Evolutionary conservation across 2,797 vertebrate species (phyloP).

Genomic region (Chelmon rostratus): DNA sequence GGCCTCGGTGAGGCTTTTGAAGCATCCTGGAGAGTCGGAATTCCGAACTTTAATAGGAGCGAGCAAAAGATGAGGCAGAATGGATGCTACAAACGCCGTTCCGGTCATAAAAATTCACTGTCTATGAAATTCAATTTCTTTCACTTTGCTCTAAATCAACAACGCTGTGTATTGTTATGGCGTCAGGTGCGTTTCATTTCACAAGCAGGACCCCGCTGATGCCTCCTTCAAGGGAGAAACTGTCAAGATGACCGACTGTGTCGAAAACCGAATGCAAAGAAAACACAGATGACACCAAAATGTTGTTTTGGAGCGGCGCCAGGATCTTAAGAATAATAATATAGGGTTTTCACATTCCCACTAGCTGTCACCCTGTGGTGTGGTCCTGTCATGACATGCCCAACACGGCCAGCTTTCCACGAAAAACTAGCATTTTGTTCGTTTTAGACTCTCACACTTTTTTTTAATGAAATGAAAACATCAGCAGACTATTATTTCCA

Average conservation of each 20-base stretch:
- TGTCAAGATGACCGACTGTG: constrained; percentile 13
- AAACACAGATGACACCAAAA: constrained; percentile 31
- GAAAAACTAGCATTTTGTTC: neutral
- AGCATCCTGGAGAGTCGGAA: constrained; percentile 7
- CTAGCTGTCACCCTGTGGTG: no score
- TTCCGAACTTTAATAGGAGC: constrained; percentile 26
- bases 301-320: neutral
- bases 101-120: constrained; percentile 9
- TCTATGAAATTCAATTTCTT: constrained; percentile 12
- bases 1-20: constrained; percentile 9
- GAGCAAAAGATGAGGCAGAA: constrained; percentile 27
- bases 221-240: constrained; percentile 30
- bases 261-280: constrained; percentile 10
- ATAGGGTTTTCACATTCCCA: neutral
- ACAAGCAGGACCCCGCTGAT: constrained; percentile 27
- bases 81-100: constrained; percentile 20
- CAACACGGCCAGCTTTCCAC: neutral
- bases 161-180: constrained; percentile 1
- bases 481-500: neutral
- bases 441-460: no score
- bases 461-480: neutral
- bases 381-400: neutral
- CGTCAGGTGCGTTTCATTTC: constrained; percentile 16
- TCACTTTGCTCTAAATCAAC: constrained; percentile 31
- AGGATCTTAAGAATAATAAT: constrained; percentile 1